Conservation (phyloP, 2,888 invertebrate genomes). For the Lomographa bimaculata region DNA sequence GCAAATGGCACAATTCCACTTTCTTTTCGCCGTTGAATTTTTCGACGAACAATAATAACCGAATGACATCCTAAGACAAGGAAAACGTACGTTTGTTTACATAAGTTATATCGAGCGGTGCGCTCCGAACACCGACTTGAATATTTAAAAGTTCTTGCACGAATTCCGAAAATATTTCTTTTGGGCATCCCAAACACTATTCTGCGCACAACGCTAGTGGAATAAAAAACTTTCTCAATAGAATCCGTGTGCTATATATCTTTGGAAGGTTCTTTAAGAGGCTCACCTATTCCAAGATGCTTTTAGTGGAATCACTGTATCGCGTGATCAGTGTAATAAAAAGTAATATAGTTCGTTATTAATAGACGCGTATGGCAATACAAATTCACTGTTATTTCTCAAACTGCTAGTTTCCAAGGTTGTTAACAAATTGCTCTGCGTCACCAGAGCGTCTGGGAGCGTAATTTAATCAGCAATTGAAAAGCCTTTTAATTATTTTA, state of each 20-base stretch:
- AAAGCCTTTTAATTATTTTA: conserved; percentile 19
- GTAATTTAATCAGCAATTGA: conserved; percentile 19
- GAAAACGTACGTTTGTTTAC: conserved; percentile 53
- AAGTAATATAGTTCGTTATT: conserved; percentile 51
- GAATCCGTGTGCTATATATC: conserved; percentile 51
- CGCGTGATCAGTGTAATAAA: conserved; percentile 64
- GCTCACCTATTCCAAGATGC: conserved; percentile 51
- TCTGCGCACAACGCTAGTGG: conserved; percentile 53
- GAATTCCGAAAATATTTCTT: conserved; percentile 59
- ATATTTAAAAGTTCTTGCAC: conserved; percentile 24
- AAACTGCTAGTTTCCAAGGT: conserved; percentile 40
- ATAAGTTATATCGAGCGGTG: conserved; percentile 50
- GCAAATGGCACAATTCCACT: conserved; percentile 38
- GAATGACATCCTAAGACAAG: conserved; percentile 49
- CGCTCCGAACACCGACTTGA: conserved; percentile 36
- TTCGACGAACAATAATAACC: conserved; percentile 30
- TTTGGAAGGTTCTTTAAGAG: conserved; percentile 45
- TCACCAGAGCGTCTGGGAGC: conserved; percentile 14
- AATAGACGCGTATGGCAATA: conserved; percentile 51
- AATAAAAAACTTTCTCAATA: conserved; percentile 56
- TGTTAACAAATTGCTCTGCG: conserved; percentile 13
- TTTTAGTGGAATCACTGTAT: conserved; percentile 75
- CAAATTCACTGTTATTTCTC: conserved; percentile 52
- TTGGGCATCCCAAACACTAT: conserved; percentile 58
- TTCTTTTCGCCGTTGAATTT: conserved; percentile 35